Evolutionary conservation across 2,113 vertebrate genomes (phyloP).

Genomic region (Catharus fuscescens): DNA sequence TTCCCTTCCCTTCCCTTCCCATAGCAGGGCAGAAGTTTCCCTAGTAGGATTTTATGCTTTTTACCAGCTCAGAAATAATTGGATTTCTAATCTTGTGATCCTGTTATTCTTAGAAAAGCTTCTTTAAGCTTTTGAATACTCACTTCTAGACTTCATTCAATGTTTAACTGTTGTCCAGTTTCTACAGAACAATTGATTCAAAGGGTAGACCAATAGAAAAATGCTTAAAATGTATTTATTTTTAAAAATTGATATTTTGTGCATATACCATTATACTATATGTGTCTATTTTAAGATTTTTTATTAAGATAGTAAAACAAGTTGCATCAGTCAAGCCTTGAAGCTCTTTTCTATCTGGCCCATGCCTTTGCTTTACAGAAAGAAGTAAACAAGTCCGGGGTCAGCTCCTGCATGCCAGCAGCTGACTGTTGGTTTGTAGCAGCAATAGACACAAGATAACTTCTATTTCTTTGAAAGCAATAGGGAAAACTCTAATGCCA

Average conservation of each 20-base stretch:
- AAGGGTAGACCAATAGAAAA: not conserved
- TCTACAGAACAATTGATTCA: not conserved
- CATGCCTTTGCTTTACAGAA: not conserved
- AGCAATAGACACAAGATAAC: not conserved
- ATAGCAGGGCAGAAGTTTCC: rapidly evolving
- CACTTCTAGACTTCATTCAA: not conserved
- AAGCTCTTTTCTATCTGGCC: not conserved
- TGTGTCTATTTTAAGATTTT: not conserved
- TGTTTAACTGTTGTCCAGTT: not conserved
- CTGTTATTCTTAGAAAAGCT: not conserved
- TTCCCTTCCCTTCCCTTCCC: too few relatives aligned
- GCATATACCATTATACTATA: not conserved
- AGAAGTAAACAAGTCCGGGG: not conserved
- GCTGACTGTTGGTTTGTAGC: not conserved
- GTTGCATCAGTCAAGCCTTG: not conserved
- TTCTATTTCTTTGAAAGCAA: not conserved
- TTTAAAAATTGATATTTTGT: not conserved
- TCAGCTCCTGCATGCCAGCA: not conserved
- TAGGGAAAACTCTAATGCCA: not conserved
- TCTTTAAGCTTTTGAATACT: not conserved
- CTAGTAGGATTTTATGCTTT: not conserved
- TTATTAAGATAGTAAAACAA: not conserved
- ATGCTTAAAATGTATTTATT: not conserved
- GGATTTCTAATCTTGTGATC: not conserved
- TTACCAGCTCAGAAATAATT: not conserved